Evolutionary conservation across 2,888 invertebrate genomes (phyloP), one percentile per base, ranked within the genome.

Genomic region (Tridacna gigas): DNA sequence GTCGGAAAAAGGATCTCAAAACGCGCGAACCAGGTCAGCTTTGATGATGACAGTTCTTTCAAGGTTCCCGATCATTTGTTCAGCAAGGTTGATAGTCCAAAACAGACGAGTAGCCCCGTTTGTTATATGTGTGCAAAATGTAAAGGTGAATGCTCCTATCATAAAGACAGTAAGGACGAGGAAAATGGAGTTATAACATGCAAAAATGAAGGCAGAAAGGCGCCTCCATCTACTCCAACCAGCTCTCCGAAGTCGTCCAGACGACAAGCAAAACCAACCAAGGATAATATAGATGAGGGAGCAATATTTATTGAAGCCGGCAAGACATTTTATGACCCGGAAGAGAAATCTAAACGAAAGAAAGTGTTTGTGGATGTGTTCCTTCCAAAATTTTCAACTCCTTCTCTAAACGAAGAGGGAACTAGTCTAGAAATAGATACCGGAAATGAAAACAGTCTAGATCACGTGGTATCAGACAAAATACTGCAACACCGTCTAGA

Each of bases 321-420:
- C 25, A 86, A 84, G 69, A 87, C 87, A 20, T 87, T 83, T 63
- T 81, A 80, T 56, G 87, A 87, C 77, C 77, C 81, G 12, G 71
- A 78, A 7, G 86, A 84, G 65, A 82, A 80, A 26, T 75, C 82
- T 15, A 84, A 82, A 74, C 89, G 86, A 69, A 89, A 89, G 77
- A 90, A 89, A 81, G 86, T 90, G 5, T 90, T 83, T 74, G 88
- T 90, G 20, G 89, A 90, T 82, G 90, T 90, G 80, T 90, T 90
- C 79, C 84, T 90, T 37, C 90, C 90, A 0, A 83, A 87, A 56
- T 89, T 89, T 74, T 83, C 88, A 28, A 75, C 61, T 45, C 63
- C 71, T 20, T 37, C 71, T 71, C 71, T 71, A 0, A 51, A 48
- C 12, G 71, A 71, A 20, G 71, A 71, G 47, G 71, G n/a, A 11